These are phyloP conservation scores for Portunus trituberculatus DNA, from an alignment of 1,140 invertebrate genomes.

Conservation along the genomic window DNA sequence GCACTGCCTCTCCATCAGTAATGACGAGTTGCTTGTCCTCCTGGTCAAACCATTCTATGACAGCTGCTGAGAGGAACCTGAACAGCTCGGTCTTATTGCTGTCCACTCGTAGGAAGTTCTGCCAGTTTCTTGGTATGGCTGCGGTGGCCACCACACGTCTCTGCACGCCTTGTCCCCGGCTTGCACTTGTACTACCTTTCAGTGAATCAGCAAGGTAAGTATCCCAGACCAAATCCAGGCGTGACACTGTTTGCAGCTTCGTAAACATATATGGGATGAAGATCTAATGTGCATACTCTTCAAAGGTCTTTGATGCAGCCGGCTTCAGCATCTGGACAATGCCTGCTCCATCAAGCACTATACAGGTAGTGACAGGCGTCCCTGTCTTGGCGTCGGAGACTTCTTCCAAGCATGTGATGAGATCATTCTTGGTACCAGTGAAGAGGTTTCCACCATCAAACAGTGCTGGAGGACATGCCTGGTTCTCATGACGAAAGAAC, in stretches of 20 bases:
- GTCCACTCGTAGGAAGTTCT: slow-evolving; percentile 50
- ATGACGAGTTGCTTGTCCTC: slow-evolving; percentile 43
- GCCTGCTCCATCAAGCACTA: slow-evolving; percentile 25
- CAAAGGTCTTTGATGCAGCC: neutral
- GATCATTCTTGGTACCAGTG: slow-evolving; percentile 37
- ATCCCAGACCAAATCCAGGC: too few relatives aligned
- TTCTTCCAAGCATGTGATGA: slow-evolving; percentile 9
- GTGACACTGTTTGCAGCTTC: neutral
- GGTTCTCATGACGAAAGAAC: too few relatives aligned
- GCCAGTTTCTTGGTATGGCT: slow-evolving; percentile 43
- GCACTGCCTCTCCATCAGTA: slow-evolving; percentile 3
- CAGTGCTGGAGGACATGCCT: neutral
- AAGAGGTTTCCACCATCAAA: slow-evolving; percentile 24
- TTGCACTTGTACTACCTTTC: neutral
- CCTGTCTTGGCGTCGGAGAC: neutral
- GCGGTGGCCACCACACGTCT: neutral
- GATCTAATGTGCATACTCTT: slow-evolving; percentile 24
- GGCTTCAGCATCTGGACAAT: slow-evolving; percentile 38
- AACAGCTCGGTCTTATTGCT: slow-evolving; percentile 43
- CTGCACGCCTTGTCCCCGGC: neutral
- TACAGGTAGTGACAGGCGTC: neutral
- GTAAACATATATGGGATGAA: slow-evolving; percentile 22
- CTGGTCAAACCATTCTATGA: slow-evolving; percentile 40
- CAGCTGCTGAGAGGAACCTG: neutral
- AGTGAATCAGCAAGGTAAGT: neutral